These are phyloP conservation scores for Athalia rosae DNA, from an alignment of 2,888 invertebrate genomes.

Conservation along the genomic window DNA sequence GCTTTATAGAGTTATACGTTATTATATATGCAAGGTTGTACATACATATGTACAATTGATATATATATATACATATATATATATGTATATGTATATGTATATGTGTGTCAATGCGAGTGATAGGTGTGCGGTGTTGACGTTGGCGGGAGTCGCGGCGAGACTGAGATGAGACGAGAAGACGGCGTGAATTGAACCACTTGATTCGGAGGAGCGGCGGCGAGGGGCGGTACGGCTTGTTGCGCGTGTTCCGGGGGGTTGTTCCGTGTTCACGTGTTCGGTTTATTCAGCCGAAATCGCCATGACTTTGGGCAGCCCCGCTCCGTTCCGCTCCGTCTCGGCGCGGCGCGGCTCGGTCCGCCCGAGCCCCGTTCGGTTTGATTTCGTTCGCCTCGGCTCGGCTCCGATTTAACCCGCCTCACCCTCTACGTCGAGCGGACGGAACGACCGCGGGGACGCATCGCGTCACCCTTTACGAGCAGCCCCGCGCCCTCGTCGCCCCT, in stretches of 20 bases:
- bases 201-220: constrained; percentile 22
- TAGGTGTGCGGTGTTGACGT: constrained; percentile 44
- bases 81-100: too few relatives aligned
- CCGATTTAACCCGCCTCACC: constrained; percentile 43
- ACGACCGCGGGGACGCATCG: neutral
- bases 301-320: too few relatives aligned
- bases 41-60: too few relatives aligned
- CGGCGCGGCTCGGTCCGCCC: constrained; percentile 22
- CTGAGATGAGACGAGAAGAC: constrained; percentile 53
- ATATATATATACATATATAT: neutral
- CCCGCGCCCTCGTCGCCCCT: constrained; percentile 35
- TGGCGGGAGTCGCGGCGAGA: constrained; percentile 59
- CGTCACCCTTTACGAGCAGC: constrained; percentile 18
- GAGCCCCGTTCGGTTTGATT: constrained; percentile 3
- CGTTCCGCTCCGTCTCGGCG: too few relatives aligned
- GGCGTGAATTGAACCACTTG: constrained; percentile 25
- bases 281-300: too few relatives aligned
- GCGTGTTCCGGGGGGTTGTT: constrained; percentile 44
- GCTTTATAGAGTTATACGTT: too few relatives aligned
- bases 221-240: constrained; percentile 42
- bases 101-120: constrained; percentile 35
- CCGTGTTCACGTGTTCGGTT: constrained; percentile 49
- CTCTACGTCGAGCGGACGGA: constrained; percentile 32
- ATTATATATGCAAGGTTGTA: too few relatives aligned
- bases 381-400: constrained; percentile 45